Conservation (phyloP, 1,140 invertebrate species). For the Diachasmimorpha longicaudata region DNA sequence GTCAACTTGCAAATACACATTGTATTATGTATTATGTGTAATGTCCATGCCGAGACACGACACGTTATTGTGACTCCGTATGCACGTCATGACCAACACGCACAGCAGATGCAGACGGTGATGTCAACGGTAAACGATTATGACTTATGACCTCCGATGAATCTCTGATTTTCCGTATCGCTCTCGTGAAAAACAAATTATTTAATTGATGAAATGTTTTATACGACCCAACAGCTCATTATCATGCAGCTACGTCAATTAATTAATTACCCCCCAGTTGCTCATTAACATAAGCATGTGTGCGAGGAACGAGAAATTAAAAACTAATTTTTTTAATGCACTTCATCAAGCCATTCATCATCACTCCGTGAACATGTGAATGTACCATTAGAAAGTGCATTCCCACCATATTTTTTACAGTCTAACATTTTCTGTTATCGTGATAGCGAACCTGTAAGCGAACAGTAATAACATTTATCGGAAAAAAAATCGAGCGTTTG, state of each 20-base stretch:
- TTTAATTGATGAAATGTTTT: not conserved
- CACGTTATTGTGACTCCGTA: not conserved
- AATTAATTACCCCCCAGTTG: not conserved
- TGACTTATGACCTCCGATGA: constrained; percentile 45
- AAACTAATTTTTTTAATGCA: not conserved
- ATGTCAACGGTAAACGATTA: constrained; percentile 55
- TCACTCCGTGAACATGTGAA: not conserved
- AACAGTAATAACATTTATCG: no score
- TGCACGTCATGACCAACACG: constrained; percentile 35
- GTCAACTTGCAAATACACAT: not conserved
- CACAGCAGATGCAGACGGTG: constrained; percentile 48
- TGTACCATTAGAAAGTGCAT: no score
- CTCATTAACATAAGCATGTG: not conserved
- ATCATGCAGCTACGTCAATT: not conserved
- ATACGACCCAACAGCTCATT: not conserved
- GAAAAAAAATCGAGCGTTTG: no score
- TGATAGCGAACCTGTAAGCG: no score
- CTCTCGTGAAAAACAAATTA: constrained; percentile 10
- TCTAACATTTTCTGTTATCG: no score
- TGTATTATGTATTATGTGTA: not conserved
- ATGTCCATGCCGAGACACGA: not conserved
- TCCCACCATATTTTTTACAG: no score
- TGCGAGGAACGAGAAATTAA: constrained; percentile 11
- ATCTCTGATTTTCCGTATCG: constrained; percentile 48
- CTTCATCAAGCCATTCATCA: not conserved